A percentile compares a stretch with the other conserved stretches of the same genome.
Conservation (phyloP, 64 coral and sea anemone species). For the Montipora cactus region DNA sequence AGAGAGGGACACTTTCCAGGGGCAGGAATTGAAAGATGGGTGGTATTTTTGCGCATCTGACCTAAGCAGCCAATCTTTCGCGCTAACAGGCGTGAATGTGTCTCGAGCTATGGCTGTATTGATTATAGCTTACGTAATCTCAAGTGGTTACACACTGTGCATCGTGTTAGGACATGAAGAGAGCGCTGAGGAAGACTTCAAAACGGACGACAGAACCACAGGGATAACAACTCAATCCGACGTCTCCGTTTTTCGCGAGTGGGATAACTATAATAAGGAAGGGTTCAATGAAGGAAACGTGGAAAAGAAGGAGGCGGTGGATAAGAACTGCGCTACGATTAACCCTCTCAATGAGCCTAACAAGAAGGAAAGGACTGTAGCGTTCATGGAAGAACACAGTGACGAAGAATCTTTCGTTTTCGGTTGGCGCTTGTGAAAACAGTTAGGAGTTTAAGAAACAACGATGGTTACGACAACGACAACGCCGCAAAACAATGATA, state of each 20-base stretch:
- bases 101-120: background rate
- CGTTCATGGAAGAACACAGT: conserved; percentile 17
- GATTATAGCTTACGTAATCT: background rate
- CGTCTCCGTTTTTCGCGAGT: background rate
- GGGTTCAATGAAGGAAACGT: background rate
- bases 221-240: background rate
- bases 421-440: conserved; percentile 54
- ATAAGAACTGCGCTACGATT: background rate
- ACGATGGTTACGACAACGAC: too few relatives aligned
- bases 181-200: background rate
- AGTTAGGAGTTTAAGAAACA: too few relatives aligned
- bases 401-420: conserved; percentile 63
- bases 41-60: background rate
- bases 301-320: background rate
- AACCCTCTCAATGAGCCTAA: background rate
- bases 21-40: background rate
- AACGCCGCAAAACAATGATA: too few relatives aligned
- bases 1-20: background rate
- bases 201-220: background rate
- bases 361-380: conserved; percentile 12
- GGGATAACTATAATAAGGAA: background rate
- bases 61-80: background rate
- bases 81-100: background rate
- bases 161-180: background rate
- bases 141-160: background rate